Evolutionary conservation across 2,797 vertebrate species (phyloP), one percentile per base, ranked within the genome.

Genomic region (Acestrorhynchus altus): DNA sequence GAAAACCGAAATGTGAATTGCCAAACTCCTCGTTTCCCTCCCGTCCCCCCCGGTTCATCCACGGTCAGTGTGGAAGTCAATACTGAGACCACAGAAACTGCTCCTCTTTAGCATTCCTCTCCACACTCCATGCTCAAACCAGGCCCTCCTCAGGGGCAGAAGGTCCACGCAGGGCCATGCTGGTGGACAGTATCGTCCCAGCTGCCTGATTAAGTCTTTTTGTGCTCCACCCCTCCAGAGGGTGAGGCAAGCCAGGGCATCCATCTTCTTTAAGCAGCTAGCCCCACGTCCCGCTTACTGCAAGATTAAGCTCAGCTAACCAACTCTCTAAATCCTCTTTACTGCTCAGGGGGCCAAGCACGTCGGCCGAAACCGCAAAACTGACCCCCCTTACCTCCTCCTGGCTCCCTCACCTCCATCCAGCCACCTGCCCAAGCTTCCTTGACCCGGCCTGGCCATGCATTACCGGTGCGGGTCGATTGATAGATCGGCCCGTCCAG

Each of bases 401-500:
- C 31, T 2, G 28, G 65, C 26, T 40, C 40, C 67, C 39, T 87
- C 24, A 87, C 28, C 88, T 89, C 88, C 81, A 76, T 81, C 87
- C 79, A 57, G 83, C 81, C 86, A 89, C 76, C 83, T 77, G 78
- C 82, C 86, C 66, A 5, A 74, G 44, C 74, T 82, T 76, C 81
- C 86, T 86, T 88, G 79, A 85, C 92, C 92, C 81, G 85, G 84
- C 77, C 77, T 83, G 86, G 84, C 84, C 92, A 91, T 87, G 85
- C 84, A 90, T 89, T 90, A 90, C 81, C 0, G 5, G 81, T 82
- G 78, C 83, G 77, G 84, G 94, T 90, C 84, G 85, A 88, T 72
- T 91, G 93, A 94, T 92, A 90, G 88, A 92, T 89, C 79, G 83
- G 85, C 81, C 88, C 91, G 88, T 89, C 88, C 71, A 75, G 83